phyloP scores from a whole-genome alignment of 1,140 invertebrate genomes.

The Paraescarpia echinospica region DNA sequence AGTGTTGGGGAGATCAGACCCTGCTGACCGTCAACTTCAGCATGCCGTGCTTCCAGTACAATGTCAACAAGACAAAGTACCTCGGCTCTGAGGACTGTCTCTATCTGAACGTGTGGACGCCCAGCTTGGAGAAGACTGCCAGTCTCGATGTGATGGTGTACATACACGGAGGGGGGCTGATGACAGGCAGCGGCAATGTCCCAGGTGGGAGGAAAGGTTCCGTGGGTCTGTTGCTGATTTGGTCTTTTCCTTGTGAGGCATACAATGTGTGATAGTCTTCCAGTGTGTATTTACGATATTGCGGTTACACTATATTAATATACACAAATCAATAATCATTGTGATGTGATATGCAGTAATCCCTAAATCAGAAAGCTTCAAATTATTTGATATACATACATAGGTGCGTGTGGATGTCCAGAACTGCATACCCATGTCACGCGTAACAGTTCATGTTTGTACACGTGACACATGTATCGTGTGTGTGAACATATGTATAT shows the following conservation, averaged over 20 bases:
- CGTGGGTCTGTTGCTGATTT: not conserved
- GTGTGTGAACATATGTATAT: too few species aligned
- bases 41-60: slow-evolving; percentile 12
- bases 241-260: not conserved
- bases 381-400: too few species aligned
- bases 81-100: slow-evolving; percentile 26
- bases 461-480: too few species aligned
- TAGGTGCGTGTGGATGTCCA: too few species aligned
- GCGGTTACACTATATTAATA: too few species aligned
- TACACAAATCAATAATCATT: too few species aligned
- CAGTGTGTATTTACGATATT: not conserved
- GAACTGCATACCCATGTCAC: too few species aligned
- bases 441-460: too few species aligned
- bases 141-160: slow-evolving; percentile 21
- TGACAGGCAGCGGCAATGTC: slow-evolving; percentile 13
- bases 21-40: not conserved
- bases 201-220: not conserved
- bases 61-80: not conserved
- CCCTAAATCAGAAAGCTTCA: too few species aligned
- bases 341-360: too few species aligned
- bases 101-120: slow-evolving; percentile 27
- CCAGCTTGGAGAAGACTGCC: not conserved
- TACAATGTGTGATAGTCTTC: not conserved
- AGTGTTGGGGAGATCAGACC: slow-evolving; percentile 7
- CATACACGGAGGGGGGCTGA: slow-evolving; percentile 25